Evolutionary conservation across 1,140 invertebrate species (phyloP).

Genomic region (Drosophila tsacasi): DNA sequence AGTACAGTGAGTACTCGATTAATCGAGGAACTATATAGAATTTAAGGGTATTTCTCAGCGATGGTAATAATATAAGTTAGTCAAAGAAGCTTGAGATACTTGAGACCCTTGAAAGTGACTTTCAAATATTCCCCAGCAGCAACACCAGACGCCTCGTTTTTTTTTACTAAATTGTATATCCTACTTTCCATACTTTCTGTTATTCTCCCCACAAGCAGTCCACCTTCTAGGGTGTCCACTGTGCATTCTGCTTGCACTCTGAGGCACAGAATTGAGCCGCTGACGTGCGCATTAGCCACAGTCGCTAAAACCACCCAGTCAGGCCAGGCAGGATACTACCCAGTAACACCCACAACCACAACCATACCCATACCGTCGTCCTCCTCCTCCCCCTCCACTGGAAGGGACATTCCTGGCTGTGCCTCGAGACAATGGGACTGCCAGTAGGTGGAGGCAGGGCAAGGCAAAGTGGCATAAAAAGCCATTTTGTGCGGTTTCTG

Average conservation of each 20-base stretch:
- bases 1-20: conserved; percentile 11
- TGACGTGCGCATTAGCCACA: conserved; percentile 22
- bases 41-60: background rate
- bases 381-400: background rate
- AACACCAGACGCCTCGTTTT: no score
- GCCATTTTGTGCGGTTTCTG: conserved; percentile 78
- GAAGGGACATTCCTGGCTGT: conserved; percentile 4
- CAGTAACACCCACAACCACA: conserved; percentile 22
- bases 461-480: conserved; percentile 69
- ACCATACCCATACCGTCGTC: conserved; percentile 6
- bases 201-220: background rate
- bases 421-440: conserved; percentile 32
- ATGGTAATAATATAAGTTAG: no score
- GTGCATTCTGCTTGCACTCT: conserved; percentile 7
- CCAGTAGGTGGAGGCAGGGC: background rate
- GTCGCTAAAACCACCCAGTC: background rate
- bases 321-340: background rate
- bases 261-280: conserved; percentile 12
- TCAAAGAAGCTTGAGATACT: background rate
- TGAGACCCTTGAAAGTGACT: background rate
- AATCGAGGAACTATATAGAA: background rate
- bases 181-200: background rate
- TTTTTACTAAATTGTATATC: background rate
- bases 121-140: no score
- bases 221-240: background rate